phyloP scores from a whole-genome alignment of 2,888 invertebrate genomes.

The Leuctra nigra region DNA sequence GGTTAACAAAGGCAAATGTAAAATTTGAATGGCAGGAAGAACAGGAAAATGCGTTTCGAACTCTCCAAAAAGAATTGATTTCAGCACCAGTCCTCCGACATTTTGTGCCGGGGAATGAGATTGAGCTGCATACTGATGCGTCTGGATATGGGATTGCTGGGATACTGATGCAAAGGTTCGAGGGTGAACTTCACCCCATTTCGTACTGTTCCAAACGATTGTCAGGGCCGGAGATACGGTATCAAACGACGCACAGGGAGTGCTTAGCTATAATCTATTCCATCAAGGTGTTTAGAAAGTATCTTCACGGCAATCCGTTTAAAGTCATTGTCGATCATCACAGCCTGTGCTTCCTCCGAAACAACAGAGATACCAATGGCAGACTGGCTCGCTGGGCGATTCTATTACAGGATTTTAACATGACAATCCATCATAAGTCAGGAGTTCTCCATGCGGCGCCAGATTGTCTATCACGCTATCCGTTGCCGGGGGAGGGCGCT shows the following conservation, averaged over 20 bases:
- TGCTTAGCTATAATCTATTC: not conserved
- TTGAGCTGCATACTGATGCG: not conserved
- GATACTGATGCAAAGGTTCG: not conserved
- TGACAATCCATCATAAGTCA: not conserved
- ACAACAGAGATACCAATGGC: not conserved
- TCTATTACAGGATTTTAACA: not conserved
- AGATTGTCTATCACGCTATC: not conserved
- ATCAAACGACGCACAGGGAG: not conserved
- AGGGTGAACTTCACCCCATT: not conserved
- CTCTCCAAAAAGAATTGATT: not conserved
- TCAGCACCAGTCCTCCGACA: not conserved
- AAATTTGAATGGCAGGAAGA: not conserved
- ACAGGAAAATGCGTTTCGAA: not conserved
- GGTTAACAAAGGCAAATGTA: not conserved
- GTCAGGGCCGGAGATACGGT: not conserved
- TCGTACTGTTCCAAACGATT: not conserved
- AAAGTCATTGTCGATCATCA: not conserved
- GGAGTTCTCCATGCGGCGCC: not conserved
- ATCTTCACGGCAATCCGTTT: not conserved
- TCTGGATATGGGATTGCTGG: not conserved
- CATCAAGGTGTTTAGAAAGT: not conserved
- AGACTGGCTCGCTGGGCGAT: not conserved
- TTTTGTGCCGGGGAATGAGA: not conserved
- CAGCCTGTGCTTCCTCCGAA: not conserved
- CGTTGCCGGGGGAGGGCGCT: not conserved